A percentile compares a stretch with the other conserved stretches of the same genome.
phyloP scores from a whole-genome alignment of 1,140 invertebrate genomes.

The Agrilus planipennis region DNA sequence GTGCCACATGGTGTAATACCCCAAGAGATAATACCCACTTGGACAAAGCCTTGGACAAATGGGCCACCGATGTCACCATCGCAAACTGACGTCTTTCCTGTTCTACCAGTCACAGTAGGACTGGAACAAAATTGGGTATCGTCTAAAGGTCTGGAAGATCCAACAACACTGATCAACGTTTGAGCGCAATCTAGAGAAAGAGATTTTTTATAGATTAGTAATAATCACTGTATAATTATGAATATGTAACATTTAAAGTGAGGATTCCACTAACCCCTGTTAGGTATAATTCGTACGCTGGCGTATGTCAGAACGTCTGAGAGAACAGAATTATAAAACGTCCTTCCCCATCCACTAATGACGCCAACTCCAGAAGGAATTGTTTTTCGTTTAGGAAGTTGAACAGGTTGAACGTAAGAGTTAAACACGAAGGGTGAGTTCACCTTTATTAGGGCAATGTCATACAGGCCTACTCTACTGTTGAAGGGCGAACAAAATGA shows the following conservation, averaged over 20 bases:
- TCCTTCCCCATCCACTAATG: constrained; percentile 38
- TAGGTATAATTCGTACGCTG: too few relatives aligned
- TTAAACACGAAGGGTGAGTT: constrained; percentile 40
- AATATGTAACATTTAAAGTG: too few relatives aligned
- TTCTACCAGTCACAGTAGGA: too few relatives aligned
- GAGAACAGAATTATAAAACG: too few relatives aligned
- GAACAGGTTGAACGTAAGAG: constrained; percentile 38
- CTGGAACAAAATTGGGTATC: too few relatives aligned
- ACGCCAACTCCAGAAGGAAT: constrained; percentile 21
- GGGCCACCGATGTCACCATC: constrained; percentile 48
- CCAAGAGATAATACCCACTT: constrained; percentile 59
- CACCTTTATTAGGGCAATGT: constrained; percentile 52
- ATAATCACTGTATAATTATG: too few relatives aligned
- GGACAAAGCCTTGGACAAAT: constrained; percentile 28
- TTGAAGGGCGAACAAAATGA: constrained; percentile 9
- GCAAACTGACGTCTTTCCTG: constrained; percentile 31
- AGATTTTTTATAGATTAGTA: too few relatives aligned
- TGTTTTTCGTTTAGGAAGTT: constrained; percentile 35
- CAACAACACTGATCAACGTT: too few relatives aligned
- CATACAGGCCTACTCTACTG: constrained; percentile 43
- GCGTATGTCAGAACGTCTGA: too few relatives aligned
- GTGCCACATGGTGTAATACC: constrained; percentile 53
- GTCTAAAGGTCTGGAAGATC: too few relatives aligned
- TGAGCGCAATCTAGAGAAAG: too few relatives aligned
- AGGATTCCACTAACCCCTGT: too few relatives aligned